Conservation (phyloP, 2,797 vertebrate species). For the Acomys russatus region DNA sequence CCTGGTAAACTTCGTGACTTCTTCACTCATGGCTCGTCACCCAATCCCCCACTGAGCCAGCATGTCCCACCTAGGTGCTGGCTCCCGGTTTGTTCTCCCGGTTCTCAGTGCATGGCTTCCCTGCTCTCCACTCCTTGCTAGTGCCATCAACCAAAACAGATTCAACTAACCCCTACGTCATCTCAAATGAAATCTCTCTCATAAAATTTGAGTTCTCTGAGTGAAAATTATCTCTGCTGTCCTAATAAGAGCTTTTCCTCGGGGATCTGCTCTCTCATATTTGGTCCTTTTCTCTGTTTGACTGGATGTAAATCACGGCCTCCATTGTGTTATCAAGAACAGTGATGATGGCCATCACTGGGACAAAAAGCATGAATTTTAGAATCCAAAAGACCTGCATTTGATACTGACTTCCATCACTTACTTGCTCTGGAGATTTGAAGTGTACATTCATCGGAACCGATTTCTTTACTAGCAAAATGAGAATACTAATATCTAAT, state of each 20-base stretch:
- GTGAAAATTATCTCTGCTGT: neutral
- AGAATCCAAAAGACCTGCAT: neutral
- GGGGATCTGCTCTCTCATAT: neutral
- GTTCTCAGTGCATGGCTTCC: neutral
- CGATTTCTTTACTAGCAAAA: neutral
- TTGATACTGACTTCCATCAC: neutral
- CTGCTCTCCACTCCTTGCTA: neutral
- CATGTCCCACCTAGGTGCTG: no score
- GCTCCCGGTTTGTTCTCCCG: neutral
- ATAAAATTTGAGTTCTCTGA: neutral
- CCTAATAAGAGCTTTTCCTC: no score
- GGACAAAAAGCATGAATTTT: neutral
- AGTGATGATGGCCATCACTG: fast-evolving
- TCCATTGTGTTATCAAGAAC: fast-evolving
- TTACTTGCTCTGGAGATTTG: neutral
- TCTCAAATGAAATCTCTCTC: neutral
- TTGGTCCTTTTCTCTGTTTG: neutral
- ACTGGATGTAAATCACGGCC: no score
- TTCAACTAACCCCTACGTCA: neutral
- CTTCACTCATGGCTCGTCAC: neutral
- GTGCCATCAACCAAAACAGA: neutral
- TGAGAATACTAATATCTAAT: neutral
- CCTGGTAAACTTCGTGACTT: neutral
- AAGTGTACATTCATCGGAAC: neutral
- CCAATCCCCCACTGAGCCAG: neutral